Base-by-base conservation (phyloP, 2,113 vertebrate species). In the Tragelaphus imberbis region DNA sequence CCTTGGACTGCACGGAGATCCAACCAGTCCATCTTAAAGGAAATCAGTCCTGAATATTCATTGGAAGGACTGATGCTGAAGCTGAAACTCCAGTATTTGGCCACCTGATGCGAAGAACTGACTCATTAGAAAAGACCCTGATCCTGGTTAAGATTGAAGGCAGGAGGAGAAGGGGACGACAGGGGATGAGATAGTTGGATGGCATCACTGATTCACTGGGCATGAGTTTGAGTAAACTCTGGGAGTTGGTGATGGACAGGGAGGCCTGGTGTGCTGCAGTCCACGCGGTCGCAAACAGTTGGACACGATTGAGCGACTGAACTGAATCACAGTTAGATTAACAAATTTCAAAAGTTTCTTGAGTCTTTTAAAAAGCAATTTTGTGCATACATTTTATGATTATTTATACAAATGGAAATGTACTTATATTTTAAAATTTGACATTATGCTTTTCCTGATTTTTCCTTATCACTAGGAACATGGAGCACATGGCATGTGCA, bases 391-490 rank as follows among this genome's bases (percentile, higher is more conserved):
- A 17, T 63, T 79, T 96, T 84, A 7, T 63, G 40, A 36, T 88
- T 85, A 14, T 33, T 58, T 68, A 51, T 58, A 27, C 28, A 85
- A 40, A 63, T n/a, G 84, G 36, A 95, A 94, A 90, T 59, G 36
- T 19, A 21, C 3, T 92, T 55, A 47, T 71, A n/a, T 95, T 89
- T 93, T 89, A 58, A 63, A 93, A 81, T 56, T 88, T 90, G 91
- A 87, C 13, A 55, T 16, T 84, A 25, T 49, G 16, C 36, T 75
- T 92, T 14, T 95, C 44, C 25, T 91, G 91, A 33, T 91, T 75
- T 88, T n/a, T 88, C 53, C 89, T 98, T 90, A 92, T 93, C 61
- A 59, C 4, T 28, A 91, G 89, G 88, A 95, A 86, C 82, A 47
- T 47, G 63, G 88, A 95, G 56, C 71, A 89, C 92, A 88, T 4